Evolutionary conservation across 2,888 invertebrate species (phyloP).

Genomic region (Tortricodes alternella): DNA sequence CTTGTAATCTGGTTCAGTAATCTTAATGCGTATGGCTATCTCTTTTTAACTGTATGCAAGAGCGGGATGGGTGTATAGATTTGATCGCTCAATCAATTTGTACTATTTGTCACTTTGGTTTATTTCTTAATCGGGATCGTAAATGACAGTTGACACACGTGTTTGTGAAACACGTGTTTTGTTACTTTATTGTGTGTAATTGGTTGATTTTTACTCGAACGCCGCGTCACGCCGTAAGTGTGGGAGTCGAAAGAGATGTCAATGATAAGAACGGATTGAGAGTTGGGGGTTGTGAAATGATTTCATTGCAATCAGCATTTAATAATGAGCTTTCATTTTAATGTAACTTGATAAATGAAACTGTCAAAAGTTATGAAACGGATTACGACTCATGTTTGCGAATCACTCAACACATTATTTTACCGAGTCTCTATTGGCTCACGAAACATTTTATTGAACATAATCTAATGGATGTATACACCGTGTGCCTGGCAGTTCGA

Average conservation of each 20-base stretch:
- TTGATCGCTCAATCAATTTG: conserved; percentile 68
- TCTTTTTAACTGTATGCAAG: conserved; percentile 48
- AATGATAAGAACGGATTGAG: neutral
- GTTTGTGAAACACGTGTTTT: conserved; percentile 28
- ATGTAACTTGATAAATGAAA: too few relatives aligned
- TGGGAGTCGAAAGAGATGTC: conserved; percentile 13
- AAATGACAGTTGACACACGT: conserved; percentile 56
- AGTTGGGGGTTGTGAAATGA: neutral
- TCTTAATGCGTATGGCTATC: conserved; percentile 65
- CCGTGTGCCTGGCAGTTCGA: too few relatives aligned
- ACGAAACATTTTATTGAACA: too few relatives aligned
- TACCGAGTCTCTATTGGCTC: too few relatives aligned
- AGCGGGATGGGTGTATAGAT: conserved; percentile 54
- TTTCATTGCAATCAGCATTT: neutral
- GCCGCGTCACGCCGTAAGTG: conserved; percentile 2
- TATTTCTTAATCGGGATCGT: conserved; percentile 62
- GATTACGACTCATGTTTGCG: too few relatives aligned
- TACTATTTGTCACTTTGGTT: conserved; percentile 64
- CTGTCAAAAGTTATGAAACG: too few relatives aligned
- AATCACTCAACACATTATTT: too few relatives aligned
- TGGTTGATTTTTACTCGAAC: conserved; percentile 1
- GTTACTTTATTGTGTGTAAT: conserved; percentile 22
- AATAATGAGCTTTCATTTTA: too few relatives aligned
- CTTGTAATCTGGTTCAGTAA: conserved; percentile 56
- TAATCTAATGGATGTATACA: too few relatives aligned